Evolutionary conservation across 2,113 vertebrate species (phyloP).

Genomic region (Coregonus clupeaformis): DNA sequence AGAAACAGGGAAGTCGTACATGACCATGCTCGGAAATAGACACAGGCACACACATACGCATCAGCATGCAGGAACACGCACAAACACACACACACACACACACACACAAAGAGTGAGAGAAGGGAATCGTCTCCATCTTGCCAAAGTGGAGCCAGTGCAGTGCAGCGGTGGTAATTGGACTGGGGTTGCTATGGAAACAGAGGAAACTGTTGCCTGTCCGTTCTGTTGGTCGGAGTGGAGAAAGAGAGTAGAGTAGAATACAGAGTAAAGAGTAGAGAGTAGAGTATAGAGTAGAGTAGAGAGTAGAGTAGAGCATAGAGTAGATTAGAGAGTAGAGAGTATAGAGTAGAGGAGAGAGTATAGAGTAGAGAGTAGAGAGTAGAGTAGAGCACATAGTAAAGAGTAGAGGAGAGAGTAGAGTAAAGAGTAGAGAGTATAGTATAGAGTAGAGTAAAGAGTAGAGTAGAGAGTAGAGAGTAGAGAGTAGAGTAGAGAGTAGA

Average conservation of each 20-base stretch:
- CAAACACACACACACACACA: conserved; percentile 29
- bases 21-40: neutral
- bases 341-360: too few species aligned
- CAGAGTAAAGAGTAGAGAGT: conserved; percentile 48
- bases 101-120: conserved; percentile 43
- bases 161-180: conserved; percentile 83
- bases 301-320: too few species aligned
- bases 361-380: too few species aligned
- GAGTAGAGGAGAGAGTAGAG: too few species aligned
- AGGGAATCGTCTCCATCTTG: conserved; percentile 76
- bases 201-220: conserved; percentile 85
- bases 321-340: too few species aligned
- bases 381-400: too few species aligned
- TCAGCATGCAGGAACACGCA: conserved; percentile 14
- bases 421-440: too few species aligned
- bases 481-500: too few species aligned
- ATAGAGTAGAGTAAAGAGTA: too few species aligned
- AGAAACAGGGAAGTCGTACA: neutral
- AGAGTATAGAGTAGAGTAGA: too few species aligned
- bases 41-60: conserved; percentile 33
- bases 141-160: conserved; percentile 64
- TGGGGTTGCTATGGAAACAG: conserved; percentile 96
- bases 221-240: conserved; percentile 83
- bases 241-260: too few species aligned
- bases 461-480: too few species aligned